Conservation (phyloP, 2,113 vertebrate species). For the Odobenus rosmarus region DNA sequence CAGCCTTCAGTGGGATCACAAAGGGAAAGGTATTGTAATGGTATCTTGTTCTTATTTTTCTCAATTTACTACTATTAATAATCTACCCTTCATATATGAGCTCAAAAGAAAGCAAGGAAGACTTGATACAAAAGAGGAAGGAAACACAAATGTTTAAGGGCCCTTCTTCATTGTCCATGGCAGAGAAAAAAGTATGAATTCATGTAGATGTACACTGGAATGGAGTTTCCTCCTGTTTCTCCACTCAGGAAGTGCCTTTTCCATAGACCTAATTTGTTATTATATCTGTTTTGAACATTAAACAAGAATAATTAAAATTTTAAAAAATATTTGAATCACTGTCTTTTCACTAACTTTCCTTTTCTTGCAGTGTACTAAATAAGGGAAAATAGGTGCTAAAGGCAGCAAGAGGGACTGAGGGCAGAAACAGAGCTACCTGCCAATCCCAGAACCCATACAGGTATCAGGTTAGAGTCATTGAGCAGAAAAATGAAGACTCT, state of each 20-base stretch:
- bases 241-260: background rate
- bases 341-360: background rate
- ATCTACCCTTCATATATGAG: background rate
- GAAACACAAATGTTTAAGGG: background rate
- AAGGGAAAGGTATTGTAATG: background rate
- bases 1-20: background rate
- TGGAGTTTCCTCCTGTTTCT: background rate
- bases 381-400: background rate
- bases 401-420: fast-evolving
- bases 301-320: background rate
- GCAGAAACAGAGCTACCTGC: background rate
- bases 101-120: background rate
- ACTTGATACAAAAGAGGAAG: background rate
- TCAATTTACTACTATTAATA: background rate
- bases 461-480: background rate
- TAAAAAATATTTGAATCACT: background rate
- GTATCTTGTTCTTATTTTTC: background rate
- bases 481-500: background rate
- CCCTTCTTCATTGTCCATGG: background rate
- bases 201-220: background rate
- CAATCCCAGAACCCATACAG: background rate
- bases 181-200: background rate
- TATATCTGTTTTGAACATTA: background rate
- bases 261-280: background rate
- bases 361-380: background rate